A percentile compares a stretch with the other conserved stretches of the same genome.
These are phyloP conservation scores for Characodon lateralis DNA, from an alignment of 2,797 vertebrate genomes.

Conservation along the genomic window DNA sequence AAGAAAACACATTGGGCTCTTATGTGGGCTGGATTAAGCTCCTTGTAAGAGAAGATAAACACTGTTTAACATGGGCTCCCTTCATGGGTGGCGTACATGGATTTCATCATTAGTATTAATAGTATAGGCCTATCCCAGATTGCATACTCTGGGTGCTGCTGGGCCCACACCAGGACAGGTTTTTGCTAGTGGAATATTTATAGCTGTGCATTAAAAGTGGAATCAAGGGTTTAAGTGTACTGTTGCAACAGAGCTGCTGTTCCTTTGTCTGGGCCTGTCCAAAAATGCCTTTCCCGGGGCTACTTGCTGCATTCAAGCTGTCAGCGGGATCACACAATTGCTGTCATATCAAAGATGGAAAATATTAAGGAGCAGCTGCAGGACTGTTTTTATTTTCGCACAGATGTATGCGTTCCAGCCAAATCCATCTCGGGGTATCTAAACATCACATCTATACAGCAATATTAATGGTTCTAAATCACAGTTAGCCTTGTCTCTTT, in stretches of 20 bases:
- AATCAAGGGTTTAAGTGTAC: slow-evolving; percentile 83
- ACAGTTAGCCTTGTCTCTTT: not conserved
- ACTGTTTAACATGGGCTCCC: slow-evolving; percentile 63
- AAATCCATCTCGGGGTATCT: slow-evolving; percentile 19
- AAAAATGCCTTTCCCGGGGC: slow-evolving; percentile 81
- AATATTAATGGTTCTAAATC: not conserved
- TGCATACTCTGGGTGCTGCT: slow-evolving; percentile 67
- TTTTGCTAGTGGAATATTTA: slow-evolving; percentile 84
- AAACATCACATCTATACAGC: slow-evolving; percentile 4
- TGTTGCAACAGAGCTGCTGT: slow-evolving; percentile 74
- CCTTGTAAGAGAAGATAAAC: slow-evolving; percentile 61
- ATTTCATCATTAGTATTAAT: slow-evolving; percentile 76
- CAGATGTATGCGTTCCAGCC: slow-evolving; percentile 14
- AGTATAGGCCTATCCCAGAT: slow-evolving; percentile 65
- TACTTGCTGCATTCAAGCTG: slow-evolving; percentile 66
- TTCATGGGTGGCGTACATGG: slow-evolving; percentile 46
- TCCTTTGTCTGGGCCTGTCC: slow-evolving; percentile 84
- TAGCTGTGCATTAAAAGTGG: slow-evolving; percentile 83
- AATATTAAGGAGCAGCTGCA: slow-evolving; percentile 57
- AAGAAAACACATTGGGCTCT: slow-evolving; percentile 57
- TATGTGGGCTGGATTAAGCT: slow-evolving; percentile 42
- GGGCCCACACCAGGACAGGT: slow-evolving; percentile 74
- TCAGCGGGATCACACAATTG: slow-evolving; percentile 64
- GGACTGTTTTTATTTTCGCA: slow-evolving; percentile 24
- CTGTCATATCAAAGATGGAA: slow-evolving; percentile 57